A percentile compares a stretch with the other conserved stretches of the same genome.
These are phyloP conservation scores for Watsonalla cultraria DNA, from an alignment of 2,888 invertebrate genomes.

Conservation along the genomic window DNA sequence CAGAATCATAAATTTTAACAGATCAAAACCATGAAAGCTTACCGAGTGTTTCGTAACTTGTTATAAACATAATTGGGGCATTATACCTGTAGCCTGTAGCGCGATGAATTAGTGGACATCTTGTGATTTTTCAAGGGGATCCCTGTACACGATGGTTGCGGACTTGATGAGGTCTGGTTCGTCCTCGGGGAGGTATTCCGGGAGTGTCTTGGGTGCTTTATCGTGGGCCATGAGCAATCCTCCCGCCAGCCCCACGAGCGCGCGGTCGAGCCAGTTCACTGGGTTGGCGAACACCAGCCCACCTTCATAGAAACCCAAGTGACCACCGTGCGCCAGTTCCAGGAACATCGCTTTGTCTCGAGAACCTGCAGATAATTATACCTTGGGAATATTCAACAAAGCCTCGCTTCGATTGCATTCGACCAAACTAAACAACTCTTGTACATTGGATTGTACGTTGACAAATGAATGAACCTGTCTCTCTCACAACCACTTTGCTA, in stretches of 20 bases:
- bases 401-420: neutral
- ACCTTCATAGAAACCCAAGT: conserved; percentile 96
- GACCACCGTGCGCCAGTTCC: conserved; percentile 94
- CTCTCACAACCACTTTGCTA: no score
- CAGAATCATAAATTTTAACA: no score
- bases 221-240: conserved; percentile 82
- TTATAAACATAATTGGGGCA: neutral
- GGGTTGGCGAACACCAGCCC: conserved; percentile 92
- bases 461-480: no score
- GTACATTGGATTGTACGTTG: no score
- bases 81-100: neutral
- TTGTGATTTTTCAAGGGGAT: conserved; percentile 49
- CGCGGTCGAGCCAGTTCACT: conserved; percentile 95
- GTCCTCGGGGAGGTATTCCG: conserved; percentile 15
- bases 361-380: conserved; percentile 73
- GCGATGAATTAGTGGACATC: neutral
- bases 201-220: conserved; percentile 25
- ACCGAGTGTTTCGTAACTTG: no score
- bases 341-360: conserved; percentile 85
- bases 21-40: no score
- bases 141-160: conserved; percentile 60
- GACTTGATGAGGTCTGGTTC: conserved; percentile 67
- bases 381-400: conserved; percentile 2
- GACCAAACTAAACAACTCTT: no score
- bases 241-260: conserved; percentile 89